Conservation (phyloP, 2,797 vertebrate species). For the Sylvia borin region DNA sequence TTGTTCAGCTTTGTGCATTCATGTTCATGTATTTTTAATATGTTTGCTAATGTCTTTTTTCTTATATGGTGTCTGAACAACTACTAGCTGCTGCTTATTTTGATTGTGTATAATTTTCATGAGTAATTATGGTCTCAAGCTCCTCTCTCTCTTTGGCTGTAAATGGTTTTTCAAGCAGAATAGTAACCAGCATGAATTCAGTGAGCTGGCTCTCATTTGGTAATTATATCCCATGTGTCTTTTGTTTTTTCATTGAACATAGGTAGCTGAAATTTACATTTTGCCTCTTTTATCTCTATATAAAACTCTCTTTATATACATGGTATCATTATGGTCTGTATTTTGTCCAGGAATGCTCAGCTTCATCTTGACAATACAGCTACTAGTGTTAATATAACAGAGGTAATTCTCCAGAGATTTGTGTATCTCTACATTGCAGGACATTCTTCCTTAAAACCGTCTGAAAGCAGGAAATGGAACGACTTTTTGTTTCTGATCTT, state of each 20-base stretch:
- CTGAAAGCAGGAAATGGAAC: neutral
- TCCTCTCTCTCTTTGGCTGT: neutral
- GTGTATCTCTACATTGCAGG: neutral
- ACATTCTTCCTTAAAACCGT: neutral
- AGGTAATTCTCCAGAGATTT: neutral
- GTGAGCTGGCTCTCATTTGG: neutral
- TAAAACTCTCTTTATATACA: neutral
- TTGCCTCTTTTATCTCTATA: neutral
- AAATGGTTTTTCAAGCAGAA: neutral
- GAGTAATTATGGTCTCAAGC: neutral
- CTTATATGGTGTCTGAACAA: neutral
- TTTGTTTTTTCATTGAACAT: neutral
- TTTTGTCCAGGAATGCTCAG: neutral
- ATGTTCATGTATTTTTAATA: conserved; percentile 1
- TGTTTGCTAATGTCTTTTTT: neutral
- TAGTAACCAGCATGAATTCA: neutral
- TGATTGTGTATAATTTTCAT: neutral
- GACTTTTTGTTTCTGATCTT: neutral
- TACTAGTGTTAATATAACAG: neutral
- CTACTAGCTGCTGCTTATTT: neutral
- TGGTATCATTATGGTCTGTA: neutral
- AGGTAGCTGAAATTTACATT: neutral
- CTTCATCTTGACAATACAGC: neutral
- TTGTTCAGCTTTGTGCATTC: neutral
- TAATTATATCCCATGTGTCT: neutral